These are phyloP conservation scores for Coecobrya sp. DNA, from an alignment of 2,888 invertebrate genomes.

Conservation along the genomic window DNA sequence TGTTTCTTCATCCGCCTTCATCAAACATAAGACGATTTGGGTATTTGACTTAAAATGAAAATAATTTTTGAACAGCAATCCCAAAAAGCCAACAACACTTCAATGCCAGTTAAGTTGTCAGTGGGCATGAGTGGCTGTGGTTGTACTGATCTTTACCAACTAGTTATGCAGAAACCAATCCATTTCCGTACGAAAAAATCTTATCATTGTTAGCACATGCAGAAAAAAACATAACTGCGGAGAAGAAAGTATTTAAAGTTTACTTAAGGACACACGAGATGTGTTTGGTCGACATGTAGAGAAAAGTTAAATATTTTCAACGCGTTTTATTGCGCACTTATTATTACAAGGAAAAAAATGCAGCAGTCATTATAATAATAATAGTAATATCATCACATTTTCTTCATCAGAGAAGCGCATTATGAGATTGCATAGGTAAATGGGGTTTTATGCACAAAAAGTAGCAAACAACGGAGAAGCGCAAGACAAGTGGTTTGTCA, in stretches of 20 bases:
- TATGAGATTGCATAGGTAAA: conserved; percentile 10
- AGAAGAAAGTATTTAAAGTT: conserved; percentile 1
- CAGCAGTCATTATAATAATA: not conserved
- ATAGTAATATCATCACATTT: not conserved
- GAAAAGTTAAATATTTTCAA: not conserved
- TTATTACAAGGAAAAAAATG: conserved; percentile 9
- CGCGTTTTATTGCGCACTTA: not conserved
- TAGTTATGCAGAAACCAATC: not conserved
- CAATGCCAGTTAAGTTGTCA: conserved; percentile 20
- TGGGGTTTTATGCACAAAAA: not conserved
- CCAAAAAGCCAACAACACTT: not conserved
- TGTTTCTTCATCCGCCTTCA: not conserved
- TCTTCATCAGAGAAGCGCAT: not conserved
- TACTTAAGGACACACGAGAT: not conserved
- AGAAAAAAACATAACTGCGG: not conserved
- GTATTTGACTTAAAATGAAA: not conserved
- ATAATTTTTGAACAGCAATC: not conserved
- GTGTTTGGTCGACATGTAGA: not conserved
- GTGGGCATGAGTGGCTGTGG: not conserved
- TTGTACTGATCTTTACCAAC: conserved; percentile 31
- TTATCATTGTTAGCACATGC: not conserved
- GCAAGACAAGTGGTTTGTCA: conserved; percentile 66
- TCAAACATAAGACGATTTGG: not conserved
- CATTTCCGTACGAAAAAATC: not conserved
- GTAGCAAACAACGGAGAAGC: conserved; percentile 5